Base-by-base conservation (phyloP, 2,888 invertebrate genomes). In the Pheosia gnoma region DNA sequence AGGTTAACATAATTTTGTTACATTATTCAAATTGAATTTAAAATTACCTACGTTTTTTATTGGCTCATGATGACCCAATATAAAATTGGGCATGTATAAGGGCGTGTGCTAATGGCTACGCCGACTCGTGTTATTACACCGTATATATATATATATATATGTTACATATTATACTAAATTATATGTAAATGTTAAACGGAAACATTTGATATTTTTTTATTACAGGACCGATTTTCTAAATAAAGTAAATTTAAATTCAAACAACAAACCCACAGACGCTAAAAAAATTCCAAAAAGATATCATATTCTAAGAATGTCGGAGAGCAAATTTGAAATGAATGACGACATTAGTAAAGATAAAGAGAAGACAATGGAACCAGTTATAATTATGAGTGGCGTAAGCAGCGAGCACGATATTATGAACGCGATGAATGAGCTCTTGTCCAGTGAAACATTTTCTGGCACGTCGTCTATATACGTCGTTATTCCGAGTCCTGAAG, bases 401-500 rank as follows among this genome's bases (percentile, higher is more conserved):
- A 66, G 66, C 13, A 75, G 61, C 61, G 65, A 80, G n/a, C 59
- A 67, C 8, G 71, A 77, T 39, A 66, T 80, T 9, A 63, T 66
- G 37, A 65, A 70, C 36, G 70, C 82, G 51, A 65, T 82, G 3
- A 70, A 77, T 51, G 67, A 77, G 63, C 68, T 81, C 41, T 52
- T 80, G 8, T 59, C 70, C 6, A 68, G 67, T 7, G 72, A 71
- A 13, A 58, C 71, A 38, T 45, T 77, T 10, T 43, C 60, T 0
- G 65, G 72, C 43, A 58, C 71, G 5, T 84, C 85, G 0, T 84
- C 84, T 5, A 67, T 85, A 13, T 79, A 79, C 58, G 66, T 86
- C 10, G 69, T 86, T 0, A 71, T 86, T 7, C 72, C 83, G 5
- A 72, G 75, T 10, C 78, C 82, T 7, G 81, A 81, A 53, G 71